Base-by-base conservation (phyloP, 2,888 invertebrate genomes). In the Icerya purchasi region DNA sequence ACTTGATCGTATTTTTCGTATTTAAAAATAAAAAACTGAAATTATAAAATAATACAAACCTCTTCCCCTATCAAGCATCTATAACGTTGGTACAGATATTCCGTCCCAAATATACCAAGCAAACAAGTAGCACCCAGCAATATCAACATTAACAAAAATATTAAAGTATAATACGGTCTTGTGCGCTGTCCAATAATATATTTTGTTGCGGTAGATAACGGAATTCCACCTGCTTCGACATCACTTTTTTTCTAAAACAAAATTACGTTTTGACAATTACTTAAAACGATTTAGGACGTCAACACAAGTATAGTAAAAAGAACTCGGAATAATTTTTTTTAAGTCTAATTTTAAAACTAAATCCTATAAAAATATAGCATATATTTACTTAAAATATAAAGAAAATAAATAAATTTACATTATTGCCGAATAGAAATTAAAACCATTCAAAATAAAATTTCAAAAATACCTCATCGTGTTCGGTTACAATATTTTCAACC, bases 401-500 rank as follows among this genome's bases (percentile, higher is more conserved):
- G n/a, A n/a, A n/a, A n/a, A n/a, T n/a, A n/a, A n/a, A n/a, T n/a
- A n/a, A n/a, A n/a, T n/a, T n/a, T n/a, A n/a, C n/a, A n/a, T n/a
- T n/a, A n/a, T n/a, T n/a, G n/a, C n/a, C n/a, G n/a, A n/a, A n/a
- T n/a, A n/a, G n/a, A n/a, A n/a, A n/a, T n/a, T n/a, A n/a, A n/a
- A n/a, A n/a, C n/a, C n/a, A n/a, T n/a, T n/a, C n/a, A n/a, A n/a
- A n/a, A n/a, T n/a, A n/a, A n/a, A n/a, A n/a, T n/a, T n/a, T n/a
- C n/a, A n/a, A n/a, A n/a, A n/a, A n/a, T n/a, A n/a, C 62, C 5
- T 50, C 19, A 1, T 62, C 51, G 22, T 62, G 59, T 53, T 66
- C 70, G 60, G 71, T 68, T 63, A 72, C 71, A 62, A 75, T 74
- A 66, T 75, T 74, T 59, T 76, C 76, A 52, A 82, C 80, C 66